Evolutionary conservation across 2,888 invertebrate genomes (phyloP).

Genomic region (Caenorhabditis sp.): DNA sequence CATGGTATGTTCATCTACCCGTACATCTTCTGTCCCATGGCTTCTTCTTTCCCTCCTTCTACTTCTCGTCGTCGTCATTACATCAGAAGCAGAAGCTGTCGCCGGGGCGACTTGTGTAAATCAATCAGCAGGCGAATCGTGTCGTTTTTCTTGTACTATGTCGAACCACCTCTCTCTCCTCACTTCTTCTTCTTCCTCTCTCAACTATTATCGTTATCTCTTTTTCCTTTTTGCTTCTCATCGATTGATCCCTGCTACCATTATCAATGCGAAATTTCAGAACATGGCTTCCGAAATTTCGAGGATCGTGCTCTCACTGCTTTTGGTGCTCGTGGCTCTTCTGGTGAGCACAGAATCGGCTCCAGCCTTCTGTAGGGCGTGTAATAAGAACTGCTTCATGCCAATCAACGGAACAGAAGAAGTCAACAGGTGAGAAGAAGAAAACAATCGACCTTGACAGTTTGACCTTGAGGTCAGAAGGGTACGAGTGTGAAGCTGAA

Average conservation of each 20-base stretch:
- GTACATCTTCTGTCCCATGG: slow-evolving; percentile 46
- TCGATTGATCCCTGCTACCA: slow-evolving; percentile 32
- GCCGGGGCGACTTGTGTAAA: slow-evolving; percentile 61
- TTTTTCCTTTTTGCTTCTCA: slow-evolving; percentile 29
- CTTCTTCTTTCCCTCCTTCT: neutral
- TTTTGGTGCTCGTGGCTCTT: slow-evolving; percentile 28
- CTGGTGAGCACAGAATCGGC: slow-evolving; percentile 42
- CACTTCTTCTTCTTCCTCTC: slow-evolving; percentile 24
- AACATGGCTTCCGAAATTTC: slow-evolving; percentile 43
- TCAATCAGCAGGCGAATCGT: slow-evolving; percentile 59
- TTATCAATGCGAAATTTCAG: slow-evolving; percentile 24
- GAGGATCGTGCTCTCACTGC: slow-evolving; percentile 31
- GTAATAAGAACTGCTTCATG: slow-evolving; percentile 74
- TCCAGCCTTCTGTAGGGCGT: slow-evolving; percentile 72
- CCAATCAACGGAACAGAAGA: slow-evolving; percentile 51
- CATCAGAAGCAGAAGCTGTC: slow-evolving; percentile 61
- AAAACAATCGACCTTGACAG: slow-evolving; percentile 9
- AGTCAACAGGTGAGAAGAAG: slow-evolving; percentile 47
- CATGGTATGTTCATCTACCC: slow-evolving; percentile 63
- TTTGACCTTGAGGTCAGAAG: slow-evolving; percentile 38
- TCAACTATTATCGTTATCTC: slow-evolving; percentile 45
- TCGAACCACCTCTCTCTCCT: slow-evolving; percentile 58
- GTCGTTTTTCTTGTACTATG: slow-evolving; percentile 58
- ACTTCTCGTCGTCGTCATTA: slow-evolving; percentile 59
- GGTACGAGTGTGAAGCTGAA: slow-evolving; percentile 11